Evolutionary conservation across 2,113 vertebrate species (phyloP), one percentile per base, ranked within the genome.

Genomic region (Pelusios castaneus): DNA sequence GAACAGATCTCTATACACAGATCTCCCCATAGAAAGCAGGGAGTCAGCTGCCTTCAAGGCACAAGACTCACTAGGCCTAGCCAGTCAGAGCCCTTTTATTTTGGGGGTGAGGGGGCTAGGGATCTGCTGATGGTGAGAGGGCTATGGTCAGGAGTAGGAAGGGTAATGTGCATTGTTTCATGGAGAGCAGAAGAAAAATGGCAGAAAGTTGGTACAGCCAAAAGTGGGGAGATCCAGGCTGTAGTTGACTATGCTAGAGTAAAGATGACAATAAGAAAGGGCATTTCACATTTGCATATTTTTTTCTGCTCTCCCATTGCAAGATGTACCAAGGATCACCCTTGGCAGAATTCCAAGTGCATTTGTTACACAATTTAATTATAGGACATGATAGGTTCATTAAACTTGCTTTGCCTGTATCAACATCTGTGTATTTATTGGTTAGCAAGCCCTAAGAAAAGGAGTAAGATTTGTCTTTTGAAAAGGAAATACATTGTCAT

Each of bases 1-100:
- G 25, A 5, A 24, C 3, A 73, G 3, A 1, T 0, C 34, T n/a
- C 34, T n/a, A 0, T 22, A 9, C 45, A 49, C 1, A 88, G 52
- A 60, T 77, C 16, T 70, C 67, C 43, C 12, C 79, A 0, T 70
- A 38, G 52, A 83, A 21, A 5, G 43, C 2, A 41, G 14, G 2
- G 2, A 25, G 45, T 86, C 55, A 88, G 14, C 10, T 2, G 29
- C n/a, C 82, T 7, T 4, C 43, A 38, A 63, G 80, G 41, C 55
- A 73, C 43, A 4, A 67, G 10, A 34, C 24, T 67, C 19, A 10
- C 17, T n/a, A 16, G 34, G 17, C 63, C 63, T 67, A 67, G 16
- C 34, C 31, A 67, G 21, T 38, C 34, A 10, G 34, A n/a, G 63
- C n/a, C 1, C 5, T 22, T 1, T 6, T 17, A 82, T 80, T 83